These are phyloP conservation scores for Micrastur ruficollis DNA, from an alignment of 2,797 vertebrate genomes.

Conservation along the genomic window DNA sequence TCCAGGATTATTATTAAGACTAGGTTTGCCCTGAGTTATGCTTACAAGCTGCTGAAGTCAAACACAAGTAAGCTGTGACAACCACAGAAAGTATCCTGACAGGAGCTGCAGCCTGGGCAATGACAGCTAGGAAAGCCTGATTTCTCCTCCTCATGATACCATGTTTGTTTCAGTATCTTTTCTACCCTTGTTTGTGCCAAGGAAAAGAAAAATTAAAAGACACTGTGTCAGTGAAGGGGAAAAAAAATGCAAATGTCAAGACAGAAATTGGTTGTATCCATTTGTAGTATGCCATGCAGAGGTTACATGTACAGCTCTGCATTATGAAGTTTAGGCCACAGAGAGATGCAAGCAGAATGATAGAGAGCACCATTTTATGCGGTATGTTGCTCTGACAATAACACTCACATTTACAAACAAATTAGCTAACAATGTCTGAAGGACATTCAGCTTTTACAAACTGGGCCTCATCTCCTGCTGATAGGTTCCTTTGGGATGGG, in stretches of 20 bases:
- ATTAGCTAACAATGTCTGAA: conserved; percentile 72
- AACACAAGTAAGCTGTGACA: not conserved
- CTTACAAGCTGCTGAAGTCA: not conserved
- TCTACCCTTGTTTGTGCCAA: not conserved
- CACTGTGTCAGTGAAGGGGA: not conserved
- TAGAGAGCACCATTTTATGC: conserved; percentile 27
- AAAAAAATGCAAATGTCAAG: not conserved
- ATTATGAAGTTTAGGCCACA: conserved; percentile 32
- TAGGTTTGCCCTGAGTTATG: not conserved
- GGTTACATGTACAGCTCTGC: conserved; percentile 2
- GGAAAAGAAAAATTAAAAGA: not conserved
- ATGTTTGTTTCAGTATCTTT: not conserved
- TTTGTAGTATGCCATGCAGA: not conserved
- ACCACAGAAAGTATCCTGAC: fast-evolving
- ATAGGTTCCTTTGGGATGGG: conserved; percentile 67
- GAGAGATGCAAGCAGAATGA: conserved; percentile 38
- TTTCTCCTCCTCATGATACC: not conserved
- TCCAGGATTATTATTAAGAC: not conserved
- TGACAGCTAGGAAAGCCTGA: not conserved
- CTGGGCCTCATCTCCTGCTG: conserved; percentile 73
- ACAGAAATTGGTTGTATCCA: not conserved
- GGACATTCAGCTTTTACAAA: conserved; percentile 73
- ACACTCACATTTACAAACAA: conserved; percentile 73
- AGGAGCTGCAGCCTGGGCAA: not conserved
- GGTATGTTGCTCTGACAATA: conserved; percentile 60